Conservation (phyloP, 2,888 invertebrate species). For the Eledone cirrhosa region DNA sequence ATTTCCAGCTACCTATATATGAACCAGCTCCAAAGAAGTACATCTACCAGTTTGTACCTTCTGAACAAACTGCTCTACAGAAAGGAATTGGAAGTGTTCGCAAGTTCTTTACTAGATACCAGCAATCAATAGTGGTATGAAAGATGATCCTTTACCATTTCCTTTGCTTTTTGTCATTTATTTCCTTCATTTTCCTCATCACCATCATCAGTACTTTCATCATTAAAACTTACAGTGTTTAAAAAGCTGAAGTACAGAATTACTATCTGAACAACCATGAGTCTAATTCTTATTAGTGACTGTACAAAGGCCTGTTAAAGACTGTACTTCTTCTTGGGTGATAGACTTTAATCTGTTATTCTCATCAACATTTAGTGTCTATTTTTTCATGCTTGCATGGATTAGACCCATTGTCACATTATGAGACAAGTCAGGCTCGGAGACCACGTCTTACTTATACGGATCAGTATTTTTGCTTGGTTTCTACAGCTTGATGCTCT, state of each 20-base stretch:
- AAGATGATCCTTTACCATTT: background rate
- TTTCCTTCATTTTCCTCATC: background rate
- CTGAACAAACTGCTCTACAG: conserved; percentile 37
- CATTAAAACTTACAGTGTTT: too few relatives aligned
- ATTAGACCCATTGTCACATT: too few relatives aligned
- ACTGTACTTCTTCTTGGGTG: background rate
- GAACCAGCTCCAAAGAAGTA: conserved; percentile 37
- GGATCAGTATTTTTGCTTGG: too few relatives aligned
- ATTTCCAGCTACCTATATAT: conserved; percentile 46
- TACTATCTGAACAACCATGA: too few relatives aligned
- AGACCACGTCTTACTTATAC: too few relatives aligned
- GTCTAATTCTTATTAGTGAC: background rate
- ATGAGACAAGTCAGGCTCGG: too few relatives aligned
- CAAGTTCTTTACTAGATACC: conserved; percentile 36
- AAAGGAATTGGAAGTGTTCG: conserved; percentile 38
- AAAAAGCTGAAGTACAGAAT: too few relatives aligned
- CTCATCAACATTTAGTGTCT: too few relatives aligned
- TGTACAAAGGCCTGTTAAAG: background rate
- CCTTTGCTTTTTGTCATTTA: background rate
- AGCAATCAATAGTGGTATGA: conserved; percentile 42
- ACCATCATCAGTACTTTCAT: background rate
- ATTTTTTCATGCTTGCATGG: too few relatives aligned
- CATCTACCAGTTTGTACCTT: conserved; percentile 33
- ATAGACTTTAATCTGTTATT: background rate
- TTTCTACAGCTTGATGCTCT: too few relatives aligned